Evolutionary conservation across 2,888 invertebrate species (phyloP).

Genomic region (Rhingia rostrata): DNA sequence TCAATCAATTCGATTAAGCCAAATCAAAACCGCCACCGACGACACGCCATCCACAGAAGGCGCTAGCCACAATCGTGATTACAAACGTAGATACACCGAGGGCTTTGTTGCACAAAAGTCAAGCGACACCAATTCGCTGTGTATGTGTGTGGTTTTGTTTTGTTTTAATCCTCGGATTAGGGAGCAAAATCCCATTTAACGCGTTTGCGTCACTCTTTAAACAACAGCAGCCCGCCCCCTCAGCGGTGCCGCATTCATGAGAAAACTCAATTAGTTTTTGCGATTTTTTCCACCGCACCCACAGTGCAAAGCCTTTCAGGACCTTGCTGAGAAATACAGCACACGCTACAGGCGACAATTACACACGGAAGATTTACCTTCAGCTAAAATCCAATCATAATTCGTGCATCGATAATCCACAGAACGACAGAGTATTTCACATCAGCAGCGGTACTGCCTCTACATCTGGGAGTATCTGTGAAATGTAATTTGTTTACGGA

Average conservation of each 20-base stretch:
- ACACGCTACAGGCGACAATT: constrained; percentile 55
- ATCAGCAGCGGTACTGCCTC: neutral
- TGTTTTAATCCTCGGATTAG: constrained; percentile 13
- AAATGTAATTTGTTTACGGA: constrained; percentile 42
- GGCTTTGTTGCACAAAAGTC: constrained; percentile 9
- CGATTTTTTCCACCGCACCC: constrained; percentile 15
- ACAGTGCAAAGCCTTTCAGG: constrained; percentile 3
- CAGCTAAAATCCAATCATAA: constrained; percentile 54
- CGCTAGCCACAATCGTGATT: constrained; percentile 13
- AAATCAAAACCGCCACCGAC: constrained; percentile 13
- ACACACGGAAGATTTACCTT: constrained; percentile 45
- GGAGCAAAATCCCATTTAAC: constrained; percentile 44
- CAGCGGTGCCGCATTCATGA: neutral
- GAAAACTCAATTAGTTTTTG: constrained; percentile 28
- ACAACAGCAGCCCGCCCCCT: neutral
- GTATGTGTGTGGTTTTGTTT: neutral
- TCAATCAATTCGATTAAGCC: constrained; percentile 62
- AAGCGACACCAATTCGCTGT: neutral
- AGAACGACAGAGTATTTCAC: constrained; percentile 8
- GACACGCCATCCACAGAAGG: constrained; percentile 35
- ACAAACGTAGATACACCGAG: constrained; percentile 7
- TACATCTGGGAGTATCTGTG: constrained; percentile 20
- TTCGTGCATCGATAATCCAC: constrained; percentile 63
- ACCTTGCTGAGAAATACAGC: constrained; percentile 1
- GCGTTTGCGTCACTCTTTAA: constrained; percentile 38